Base-by-base conservation (phyloP, 1,140 invertebrate species). In the Zaprionus gabonicus region DNA sequence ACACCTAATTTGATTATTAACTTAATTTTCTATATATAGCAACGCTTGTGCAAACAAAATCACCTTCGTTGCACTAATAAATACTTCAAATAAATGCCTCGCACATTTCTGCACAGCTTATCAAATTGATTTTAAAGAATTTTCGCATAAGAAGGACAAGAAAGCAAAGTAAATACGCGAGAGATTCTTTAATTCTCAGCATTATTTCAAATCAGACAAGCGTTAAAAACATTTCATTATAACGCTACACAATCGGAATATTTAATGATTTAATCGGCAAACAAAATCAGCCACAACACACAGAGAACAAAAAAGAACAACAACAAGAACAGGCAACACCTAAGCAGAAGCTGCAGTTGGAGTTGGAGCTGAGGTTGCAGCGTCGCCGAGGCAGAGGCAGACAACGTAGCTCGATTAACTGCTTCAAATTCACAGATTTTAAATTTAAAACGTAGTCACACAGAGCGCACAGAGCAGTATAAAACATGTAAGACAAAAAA, bases 181-280 rank as follows among this genome's bases (percentile, higher is more conserved):
- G 59, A 88, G 78, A 79, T 90, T 85, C 85, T 90, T 90, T 90
- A 90, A 90, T 90, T 90, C 85, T 56, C 72, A 77, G 85, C 82
- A 90, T 90, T 90, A 90, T 90, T 90, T 73, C 86, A 84, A 90
- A 90, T 90, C 85, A 90, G 85, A 90, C 85, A 90, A 90, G 85
- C 85, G 85, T 82, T 91, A 91, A 91, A 88, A 92, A 92, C 91
- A 91, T 91, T 92, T 92, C 91, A 92, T 92, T 92, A 92, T 91
- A 92, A 90, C 81, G 91, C 91, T 91, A 91, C 91, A 92, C 91
- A 92, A 92, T 91, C 91, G 79, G 91, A 92, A 92, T 92, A 92
- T 92, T 92, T 92, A 92, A 92, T 92, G 91, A 92, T 92, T 92
- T 92, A 92, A 92, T 92, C 91, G 87, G 68, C 58, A 51, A 67